Percentiles rank a stretch among this genome's conserved stretches.
These are phyloP conservation scores for Carollia perspicillata DNA, from an alignment of 2,113 vertebrate species.

Conservation along the genomic window DNA sequence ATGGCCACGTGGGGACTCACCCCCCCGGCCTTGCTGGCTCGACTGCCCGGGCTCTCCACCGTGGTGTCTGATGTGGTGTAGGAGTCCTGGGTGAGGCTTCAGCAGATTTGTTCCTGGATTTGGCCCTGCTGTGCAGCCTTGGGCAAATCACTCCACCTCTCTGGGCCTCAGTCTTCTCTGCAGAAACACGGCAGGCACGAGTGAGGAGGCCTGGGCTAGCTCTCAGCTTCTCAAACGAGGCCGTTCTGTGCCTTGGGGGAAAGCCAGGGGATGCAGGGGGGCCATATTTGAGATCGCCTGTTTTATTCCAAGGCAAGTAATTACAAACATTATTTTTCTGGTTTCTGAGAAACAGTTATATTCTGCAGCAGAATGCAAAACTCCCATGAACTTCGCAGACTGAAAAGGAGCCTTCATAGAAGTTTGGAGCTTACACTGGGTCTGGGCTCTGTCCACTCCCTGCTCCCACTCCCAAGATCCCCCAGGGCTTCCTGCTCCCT, in stretches of 20 bases:
- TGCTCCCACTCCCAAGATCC: background rate
- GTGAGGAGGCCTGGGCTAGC: background rate
- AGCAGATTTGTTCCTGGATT: background rate
- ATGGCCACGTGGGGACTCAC: fast-evolving
- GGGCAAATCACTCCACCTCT: background rate
- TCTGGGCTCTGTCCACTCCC: background rate
- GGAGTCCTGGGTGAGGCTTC: background rate
- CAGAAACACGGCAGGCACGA: background rate
- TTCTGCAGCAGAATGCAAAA: background rate
- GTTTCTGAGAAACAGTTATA: background rate
- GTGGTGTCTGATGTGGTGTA: fast-evolving
- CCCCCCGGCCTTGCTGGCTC: fast-evolving
- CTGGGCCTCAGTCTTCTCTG: background rate
- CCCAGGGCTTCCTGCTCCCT: background rate
- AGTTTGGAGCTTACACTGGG: background rate
- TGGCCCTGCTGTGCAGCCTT: background rate
- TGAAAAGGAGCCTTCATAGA: background rate
- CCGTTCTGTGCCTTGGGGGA: background rate
- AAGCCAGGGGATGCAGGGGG: background rate
- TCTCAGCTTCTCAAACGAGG: background rate
- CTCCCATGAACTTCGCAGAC: background rate
- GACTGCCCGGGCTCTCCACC: background rate
- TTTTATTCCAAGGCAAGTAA: background rate
- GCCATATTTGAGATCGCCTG: background rate
- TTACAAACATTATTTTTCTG: background rate